These are phyloP conservation scores for Henricia sp. DNA, from an alignment of 53 echinoderm and acorn worm genomes.

Conservation along the genomic window DNA sequence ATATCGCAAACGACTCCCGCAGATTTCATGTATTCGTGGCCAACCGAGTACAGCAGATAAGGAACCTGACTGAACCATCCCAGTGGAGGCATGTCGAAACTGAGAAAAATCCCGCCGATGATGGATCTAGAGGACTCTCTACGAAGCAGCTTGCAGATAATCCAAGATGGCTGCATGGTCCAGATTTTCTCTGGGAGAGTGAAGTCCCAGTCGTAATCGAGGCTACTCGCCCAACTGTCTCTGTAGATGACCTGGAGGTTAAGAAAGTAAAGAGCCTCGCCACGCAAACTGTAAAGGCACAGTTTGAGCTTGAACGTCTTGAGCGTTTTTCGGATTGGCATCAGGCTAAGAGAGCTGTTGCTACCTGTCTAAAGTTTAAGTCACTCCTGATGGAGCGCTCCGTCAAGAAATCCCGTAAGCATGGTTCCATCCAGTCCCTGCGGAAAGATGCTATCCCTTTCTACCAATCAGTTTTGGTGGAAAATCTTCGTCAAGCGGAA, in stretches of 20 bases:
- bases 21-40: too few species aligned
- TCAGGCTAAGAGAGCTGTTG: constrained; percentile 42
- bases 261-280: constrained; percentile 1
- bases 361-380: constrained; percentile 62
- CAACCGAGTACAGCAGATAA: too few species aligned
- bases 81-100: too few species aligned
- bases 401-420: background rate
- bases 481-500: constrained; percentile 43
- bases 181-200: too few species aligned
- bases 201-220: too few species aligned
- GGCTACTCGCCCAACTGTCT: background rate
- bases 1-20: too few species aligned
- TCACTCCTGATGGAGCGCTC: background rate
- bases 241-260: constrained; percentile 15
- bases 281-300: background rate
- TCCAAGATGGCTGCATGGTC: too few species aligned
- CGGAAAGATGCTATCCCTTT: background rate
- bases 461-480: constrained; percentile 4
- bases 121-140: too few species aligned
- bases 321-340: constrained; percentile 65
- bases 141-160: too few species aligned
- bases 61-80: too few species aligned
- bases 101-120: too few species aligned
- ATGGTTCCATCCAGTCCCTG: background rate
- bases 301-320: constrained; percentile 28